Conservation (phyloP, 2,113 vertebrate genomes). For the Axis porcinus region DNA sequence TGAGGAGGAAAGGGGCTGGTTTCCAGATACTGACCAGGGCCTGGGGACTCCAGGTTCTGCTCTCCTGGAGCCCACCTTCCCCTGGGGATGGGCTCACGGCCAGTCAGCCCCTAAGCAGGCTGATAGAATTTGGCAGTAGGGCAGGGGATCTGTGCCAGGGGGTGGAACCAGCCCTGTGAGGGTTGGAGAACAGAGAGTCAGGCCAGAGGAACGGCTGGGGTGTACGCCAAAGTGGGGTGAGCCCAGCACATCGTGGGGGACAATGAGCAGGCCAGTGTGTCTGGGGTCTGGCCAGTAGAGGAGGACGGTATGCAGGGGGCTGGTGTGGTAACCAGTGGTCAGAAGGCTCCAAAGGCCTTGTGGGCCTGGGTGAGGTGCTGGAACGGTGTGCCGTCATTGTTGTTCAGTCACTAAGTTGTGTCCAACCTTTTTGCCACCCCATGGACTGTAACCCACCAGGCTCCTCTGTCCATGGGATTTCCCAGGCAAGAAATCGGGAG, state of each 20-base stretch:
- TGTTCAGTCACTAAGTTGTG: neutral
- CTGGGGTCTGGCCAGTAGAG: neutral
- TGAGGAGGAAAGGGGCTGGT: neutral
- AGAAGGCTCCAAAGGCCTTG: neutral
- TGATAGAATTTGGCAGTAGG: rapidly evolving
- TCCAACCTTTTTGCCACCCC: neutral
- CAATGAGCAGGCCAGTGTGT: rapidly evolving
- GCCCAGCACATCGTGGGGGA: neutral
- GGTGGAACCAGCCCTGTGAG: neutral
- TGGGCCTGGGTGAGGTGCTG: rapidly evolving
- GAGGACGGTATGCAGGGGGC: neutral
- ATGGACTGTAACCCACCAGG: neutral
- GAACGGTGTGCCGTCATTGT: rapidly evolving
- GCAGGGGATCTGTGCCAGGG: neutral
- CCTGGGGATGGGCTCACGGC: neutral
- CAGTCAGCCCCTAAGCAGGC: too few relatives aligned
- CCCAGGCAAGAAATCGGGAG: neutral
- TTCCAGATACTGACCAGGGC: neutral
- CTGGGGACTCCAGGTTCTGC: neutral
- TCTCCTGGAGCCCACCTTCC: neutral
- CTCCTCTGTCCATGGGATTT: neutral
- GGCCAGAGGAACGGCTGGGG: neutral
- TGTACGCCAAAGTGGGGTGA: neutral
- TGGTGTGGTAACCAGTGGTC: neutral
- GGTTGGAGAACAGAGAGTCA: neutral